Evolutionary conservation across 2,888 invertebrate species (phyloP).

Genomic region (Temnothorax unifasciatus): DNA sequence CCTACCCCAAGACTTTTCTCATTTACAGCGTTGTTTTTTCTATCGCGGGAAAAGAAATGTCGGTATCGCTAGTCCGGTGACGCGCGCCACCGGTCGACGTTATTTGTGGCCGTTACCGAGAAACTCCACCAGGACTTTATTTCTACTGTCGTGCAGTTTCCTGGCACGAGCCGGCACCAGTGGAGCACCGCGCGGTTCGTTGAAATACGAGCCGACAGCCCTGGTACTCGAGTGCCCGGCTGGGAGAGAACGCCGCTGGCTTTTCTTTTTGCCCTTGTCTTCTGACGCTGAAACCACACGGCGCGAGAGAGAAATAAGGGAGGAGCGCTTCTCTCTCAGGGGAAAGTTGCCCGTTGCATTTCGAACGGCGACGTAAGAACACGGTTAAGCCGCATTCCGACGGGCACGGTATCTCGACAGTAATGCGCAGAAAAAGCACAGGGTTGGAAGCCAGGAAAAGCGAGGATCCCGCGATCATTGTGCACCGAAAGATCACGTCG

Average conservation of each 20-base stretch:
- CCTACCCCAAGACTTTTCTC: constrained; percentile 22
- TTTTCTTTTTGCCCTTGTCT: constrained; percentile 40
- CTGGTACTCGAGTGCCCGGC: constrained; percentile 18
- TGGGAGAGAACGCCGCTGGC: constrained; percentile 39
- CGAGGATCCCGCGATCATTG: constrained; percentile 20
- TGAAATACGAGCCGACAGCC: constrained; percentile 45
- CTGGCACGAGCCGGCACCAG: constrained; percentile 27
- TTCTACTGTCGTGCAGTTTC: constrained; percentile 40
- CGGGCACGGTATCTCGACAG: constrained; percentile 2
- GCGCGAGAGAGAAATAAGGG: constrained; percentile 1
- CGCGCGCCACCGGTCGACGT: constrained; percentile 8
- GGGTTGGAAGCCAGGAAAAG: neutral
- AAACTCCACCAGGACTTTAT: constrained; percentile 44
- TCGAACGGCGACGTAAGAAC: constrained; percentile 48
- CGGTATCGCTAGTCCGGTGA: neutral
- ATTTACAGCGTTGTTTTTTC: constrained; percentile 41
- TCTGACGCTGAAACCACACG: constrained; percentile 43
- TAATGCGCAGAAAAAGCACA: constrained; percentile 34
- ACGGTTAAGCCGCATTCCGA: constrained; percentile 42
- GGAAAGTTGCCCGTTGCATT: constrained; percentile 38
- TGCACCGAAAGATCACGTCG: neutral
- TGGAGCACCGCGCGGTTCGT: neutral
- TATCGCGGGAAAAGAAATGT: neutral
- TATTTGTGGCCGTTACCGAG: constrained; percentile 30
- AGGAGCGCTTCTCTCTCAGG: neutral